Evolutionary conservation across 2,888 invertebrate species (phyloP).

Genomic region (Chloroclysta siterata): DNA sequence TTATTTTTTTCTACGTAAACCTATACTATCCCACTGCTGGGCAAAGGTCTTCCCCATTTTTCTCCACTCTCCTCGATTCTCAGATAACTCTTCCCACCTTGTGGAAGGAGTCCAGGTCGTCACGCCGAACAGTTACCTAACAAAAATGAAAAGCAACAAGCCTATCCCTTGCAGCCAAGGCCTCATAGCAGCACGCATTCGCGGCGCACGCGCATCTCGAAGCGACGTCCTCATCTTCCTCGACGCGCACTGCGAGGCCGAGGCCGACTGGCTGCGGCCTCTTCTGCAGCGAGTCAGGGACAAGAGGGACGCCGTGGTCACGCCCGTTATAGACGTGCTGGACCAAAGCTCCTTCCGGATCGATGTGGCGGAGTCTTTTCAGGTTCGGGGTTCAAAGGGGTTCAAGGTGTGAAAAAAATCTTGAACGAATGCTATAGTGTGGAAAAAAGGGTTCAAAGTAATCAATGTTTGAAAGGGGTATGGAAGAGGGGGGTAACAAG

Average conservation of each 20-base stretch:
- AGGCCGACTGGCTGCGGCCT: constrained; percentile 93
- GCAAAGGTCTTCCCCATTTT: no score
- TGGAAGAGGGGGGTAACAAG: no score
- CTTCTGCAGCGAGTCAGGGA: constrained; percentile 87
- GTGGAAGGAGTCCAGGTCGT: no score
- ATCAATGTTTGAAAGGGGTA: no score
- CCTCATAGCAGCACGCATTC: constrained; percentile 93
- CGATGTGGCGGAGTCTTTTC: constrained; percentile 61
- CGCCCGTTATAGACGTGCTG: constrained; percentile 97
- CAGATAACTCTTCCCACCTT: no score
- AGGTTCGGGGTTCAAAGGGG: constrained; percentile 52
- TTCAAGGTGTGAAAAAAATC: neutral
- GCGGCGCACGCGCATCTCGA: constrained; percentile 91
- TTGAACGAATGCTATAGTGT: no score
- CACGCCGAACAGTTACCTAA: no score
- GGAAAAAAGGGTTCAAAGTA: no score
- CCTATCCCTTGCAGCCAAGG: constrained; percentile 86
- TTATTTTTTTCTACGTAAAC: no score
- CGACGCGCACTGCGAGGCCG: constrained; percentile 96
- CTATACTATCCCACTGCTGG: no score
- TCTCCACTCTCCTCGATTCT: no score
- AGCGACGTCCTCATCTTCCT: constrained; percentile 94
- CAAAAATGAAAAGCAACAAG: no score
- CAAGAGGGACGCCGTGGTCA: constrained; percentile 92
- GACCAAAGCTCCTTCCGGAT: constrained; percentile 89